phyloP scores from a whole-genome alignment of 1,140 invertebrate species.

The Papilio aristodemus region DNA sequence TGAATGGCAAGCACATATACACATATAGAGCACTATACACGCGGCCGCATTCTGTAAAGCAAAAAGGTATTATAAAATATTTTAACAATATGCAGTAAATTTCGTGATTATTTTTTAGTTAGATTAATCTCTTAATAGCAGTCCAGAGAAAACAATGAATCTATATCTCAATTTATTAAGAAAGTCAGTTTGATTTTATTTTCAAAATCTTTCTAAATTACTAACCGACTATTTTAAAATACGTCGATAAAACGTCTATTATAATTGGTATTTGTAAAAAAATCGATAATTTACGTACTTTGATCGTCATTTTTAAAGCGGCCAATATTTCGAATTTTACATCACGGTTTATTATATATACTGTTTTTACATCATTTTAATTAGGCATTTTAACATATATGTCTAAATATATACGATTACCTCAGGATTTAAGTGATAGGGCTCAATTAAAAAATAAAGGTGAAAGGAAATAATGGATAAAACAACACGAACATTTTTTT shows the following conservation, averaged over 20 bases:
- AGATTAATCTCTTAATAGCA: too few relatives aligned
- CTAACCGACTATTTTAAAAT: too few relatives aligned
- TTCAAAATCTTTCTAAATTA: too few relatives aligned
- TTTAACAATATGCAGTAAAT: background rate
- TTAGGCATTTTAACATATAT: background rate
- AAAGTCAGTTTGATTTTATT: too few relatives aligned
- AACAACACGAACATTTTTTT: background rate
- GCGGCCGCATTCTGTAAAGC: background rate
- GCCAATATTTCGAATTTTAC: background rate
- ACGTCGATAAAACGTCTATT: too few relatives aligned
- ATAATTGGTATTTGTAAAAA: background rate
- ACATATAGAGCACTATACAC: background rate
- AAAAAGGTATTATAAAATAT: background rate
- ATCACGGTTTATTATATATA: background rate
- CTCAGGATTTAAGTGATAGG: background rate
- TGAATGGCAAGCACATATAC: background rate
- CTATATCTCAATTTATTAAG: too few relatives aligned
- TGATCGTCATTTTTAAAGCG: background rate
- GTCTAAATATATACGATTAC: background rate
- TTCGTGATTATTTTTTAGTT: too few relatives aligned
- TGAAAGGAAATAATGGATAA: background rate
- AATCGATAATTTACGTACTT: background rate
- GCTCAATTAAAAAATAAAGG: background rate
- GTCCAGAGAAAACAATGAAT: too few relatives aligned
- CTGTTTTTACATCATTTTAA: constrained; percentile 2